Evolutionary conservation across 2,113 vertebrate species (phyloP), one percentile per base, ranked within the genome.

Genomic region (Trematocara zebra): DNA sequence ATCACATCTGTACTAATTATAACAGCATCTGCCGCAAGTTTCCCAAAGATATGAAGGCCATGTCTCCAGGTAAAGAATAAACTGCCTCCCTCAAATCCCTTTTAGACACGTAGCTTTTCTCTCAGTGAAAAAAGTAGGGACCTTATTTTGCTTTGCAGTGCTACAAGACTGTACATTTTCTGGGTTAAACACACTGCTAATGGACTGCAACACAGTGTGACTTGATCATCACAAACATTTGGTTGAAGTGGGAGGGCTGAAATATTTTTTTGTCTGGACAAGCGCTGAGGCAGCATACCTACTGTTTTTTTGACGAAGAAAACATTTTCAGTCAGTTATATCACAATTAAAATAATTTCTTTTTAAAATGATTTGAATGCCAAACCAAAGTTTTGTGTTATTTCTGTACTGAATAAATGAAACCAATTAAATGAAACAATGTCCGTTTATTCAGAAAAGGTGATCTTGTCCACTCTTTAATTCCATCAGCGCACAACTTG

Each of bases 1-100:
- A 98, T 89, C 97, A 97, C 95, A 97, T 98, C 96, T 98, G 97
- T 95, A 98, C 97, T 90, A 98, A 97, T 95, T 98, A 98, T 94
- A 98, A 98, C 84, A 96, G 96, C 64, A 97, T 98, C 84, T 98
- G 97, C 93, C 97, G 97, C 94, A 97, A 97, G 93, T 98, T 97
- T 88, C 97, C 97, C 78, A 97, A 97, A 64, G 97, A 98, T 90
- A 98, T 98, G 97, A 98, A 98, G 92, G 94, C 92, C 92, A 97
- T 98, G 97, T 96, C 95, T 52, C 89, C 97, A 96, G 97, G 97
- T 98, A 96, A 18, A 18, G 47, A 33, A 83, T 52, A 44, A 74
- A 64, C 6, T 49, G 47, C 49, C 23, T 57, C 10, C 40, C 6
- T 59, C 42, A 42, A 80, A 20, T 2, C 9, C 9, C 20, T 69